Evolutionary conservation across 2,113 vertebrate species (phyloP), one percentile per base, ranked within the genome.

Genomic region (Loxodonta africana): DNA sequence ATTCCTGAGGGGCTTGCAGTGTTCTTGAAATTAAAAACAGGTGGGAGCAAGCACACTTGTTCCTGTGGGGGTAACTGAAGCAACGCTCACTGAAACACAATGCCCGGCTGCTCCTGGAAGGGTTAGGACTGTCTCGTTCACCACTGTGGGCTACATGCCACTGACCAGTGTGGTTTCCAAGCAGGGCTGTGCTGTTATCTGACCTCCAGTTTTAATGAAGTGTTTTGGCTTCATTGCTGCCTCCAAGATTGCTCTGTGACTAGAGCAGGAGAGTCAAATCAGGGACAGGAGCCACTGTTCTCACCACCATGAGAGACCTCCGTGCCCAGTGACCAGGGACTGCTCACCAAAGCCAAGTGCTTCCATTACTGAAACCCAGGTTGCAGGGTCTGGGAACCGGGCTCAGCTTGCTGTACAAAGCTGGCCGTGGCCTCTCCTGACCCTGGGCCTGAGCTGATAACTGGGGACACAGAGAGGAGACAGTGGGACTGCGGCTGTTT

Each of bases 161-260:
- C 97, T 90, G 83, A 78, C 94, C 4, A 0, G 48, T 81, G 81
- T 37, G 67, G 92, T 98, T 98, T 99, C 96, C 94, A 97, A 85
- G 94, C 73, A 51, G 62, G 82, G 48, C 90, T 88, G 21, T 30
- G 82, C 44, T 97, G 97, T 96, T 98, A 98, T 97, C 97, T 98
- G 92, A 92, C 94, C 94, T 97, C 77, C 76, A 65, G 90, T 74
- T 97, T 97, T 71, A 96, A 95, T 94, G 95, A 97, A 94, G 80
- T 4, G 6, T 76, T 80, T 90, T 98, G 95, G 89, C 94, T 98
- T 98, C 86, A 9, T 85, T 93, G 96, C 97, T 96, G 81, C 96
- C 51, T 97, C 65, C 73, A 74, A 93, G 83, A 93, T 84, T 90
- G 65, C 86, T 83, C 96, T 96, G 88, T 96, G 94, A 97, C 97